Evolutionary conservation across 2,797 vertebrate genomes (phyloP).

Genomic region (Molossus molossus): DNA sequence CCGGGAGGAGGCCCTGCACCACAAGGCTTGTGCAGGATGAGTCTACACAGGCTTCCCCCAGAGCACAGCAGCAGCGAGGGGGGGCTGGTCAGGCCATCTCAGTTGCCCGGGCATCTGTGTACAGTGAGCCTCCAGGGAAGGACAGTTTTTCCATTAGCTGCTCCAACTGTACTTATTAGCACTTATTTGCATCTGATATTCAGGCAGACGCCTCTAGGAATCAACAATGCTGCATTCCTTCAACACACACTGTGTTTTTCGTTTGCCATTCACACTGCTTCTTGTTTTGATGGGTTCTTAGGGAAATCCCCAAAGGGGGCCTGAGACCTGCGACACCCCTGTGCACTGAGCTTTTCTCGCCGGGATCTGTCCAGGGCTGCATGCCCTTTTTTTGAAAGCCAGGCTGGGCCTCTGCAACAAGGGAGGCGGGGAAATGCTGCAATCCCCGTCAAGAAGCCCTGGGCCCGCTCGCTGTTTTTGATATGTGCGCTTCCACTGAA

Average conservation of each 20-base stretch:
- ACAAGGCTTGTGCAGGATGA: background rate
- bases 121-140: constrained; percentile 54
- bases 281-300: background rate
- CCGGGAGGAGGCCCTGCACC: background rate
- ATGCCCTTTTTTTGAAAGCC: constrained; percentile 85
- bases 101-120: background rate
- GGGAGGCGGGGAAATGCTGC: constrained; percentile 65
- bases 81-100: background rate
- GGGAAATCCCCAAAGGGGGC: constrained; percentile 5
- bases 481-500: constrained; percentile 61
- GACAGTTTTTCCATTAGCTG: constrained; percentile 71
- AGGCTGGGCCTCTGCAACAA: constrained; percentile 76
- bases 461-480: constrained; percentile 5
- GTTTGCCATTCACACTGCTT: constrained; percentile 42
- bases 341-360: constrained; percentile 23
- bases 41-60: background rate
- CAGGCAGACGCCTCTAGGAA: constrained; percentile 62
- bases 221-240: constrained; percentile 70
- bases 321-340: background rate
- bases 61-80: background rate
- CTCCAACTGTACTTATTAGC: constrained; percentile 81
- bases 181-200: constrained; percentile 81
- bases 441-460: constrained; percentile 54
- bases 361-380: constrained; percentile 69
- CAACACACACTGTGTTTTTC: background rate